Base-by-base conservation (phyloP, 2,888 invertebrate species). In the Mythimna vitellina region DNA sequence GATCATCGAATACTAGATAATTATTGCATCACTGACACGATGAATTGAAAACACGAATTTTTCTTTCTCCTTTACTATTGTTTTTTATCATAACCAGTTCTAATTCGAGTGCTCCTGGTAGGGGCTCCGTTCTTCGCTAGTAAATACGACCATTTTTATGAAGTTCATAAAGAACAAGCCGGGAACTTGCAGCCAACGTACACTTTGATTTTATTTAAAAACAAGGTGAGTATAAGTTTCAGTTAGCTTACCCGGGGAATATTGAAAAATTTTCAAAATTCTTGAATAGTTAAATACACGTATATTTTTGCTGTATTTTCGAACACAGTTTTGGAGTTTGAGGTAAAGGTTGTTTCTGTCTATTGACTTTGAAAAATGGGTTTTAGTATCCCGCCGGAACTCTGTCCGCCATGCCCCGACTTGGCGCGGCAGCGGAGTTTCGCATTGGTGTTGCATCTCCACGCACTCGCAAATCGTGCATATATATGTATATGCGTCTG, bases 121-220 rank as follows among this genome's bases (percentile, higher is more conserved):
- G 58, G 67, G 63, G 58, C 20, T 29, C n/a, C 67, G 64, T 53
- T 68, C 63, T 70, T 58, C 54, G 38, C 68, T 69, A 74, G 85
- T 87, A 86, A 88, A 86, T 86, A 88, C 77, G 70, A 71, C 80
- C 80, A 89, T 86, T 88, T 91, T 91, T 91, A 91, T 89, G 87
- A 86, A 87, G 78, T 78, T 73, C 86, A 86, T 91, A 91, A 91
- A 91, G 86, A 87, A 89, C 84, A 54, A 61, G 76, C 78, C 74
- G 66, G 75, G 76, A 81, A 82, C 85, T 83, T 83, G 83, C 84
- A 76, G 78, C 80, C 58, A 73, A 68, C 83, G 75, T 78, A 76
- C 80, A 81, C 88, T 91, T 91, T 91, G 90, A 91, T 91, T 90
- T 91, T 91, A 90, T 89, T 90, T 90, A 89, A 91, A 90, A 87